Conservation (phyloP, 2,113 vertebrate genomes). For the Cololabis saira region DNA sequence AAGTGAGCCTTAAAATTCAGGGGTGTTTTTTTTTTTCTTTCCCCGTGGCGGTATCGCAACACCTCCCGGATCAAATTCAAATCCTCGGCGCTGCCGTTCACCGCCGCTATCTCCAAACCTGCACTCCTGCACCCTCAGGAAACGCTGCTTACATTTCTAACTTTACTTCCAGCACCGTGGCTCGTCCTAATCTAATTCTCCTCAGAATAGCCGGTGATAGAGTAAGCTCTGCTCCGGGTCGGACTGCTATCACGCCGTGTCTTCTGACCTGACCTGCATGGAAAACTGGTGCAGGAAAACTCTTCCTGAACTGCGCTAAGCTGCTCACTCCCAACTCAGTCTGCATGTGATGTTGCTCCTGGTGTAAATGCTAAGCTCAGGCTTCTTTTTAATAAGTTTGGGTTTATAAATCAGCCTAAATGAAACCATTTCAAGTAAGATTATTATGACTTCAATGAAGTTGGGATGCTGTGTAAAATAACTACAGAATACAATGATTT, state of each 20-base stretch:
- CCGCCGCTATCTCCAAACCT: neutral
- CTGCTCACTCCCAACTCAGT: neutral
- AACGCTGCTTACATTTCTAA: neutral
- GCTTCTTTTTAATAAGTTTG: neutral
- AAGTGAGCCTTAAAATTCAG: slow-evolving; percentile 32
- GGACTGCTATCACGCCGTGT: slow-evolving; percentile 14
- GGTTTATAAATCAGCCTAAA: too few relatives aligned
- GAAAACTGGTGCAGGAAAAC: slow-evolving; percentile 22
- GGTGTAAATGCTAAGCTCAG: neutral
- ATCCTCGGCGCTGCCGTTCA: slow-evolving; percentile 23
- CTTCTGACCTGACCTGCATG: neutral
- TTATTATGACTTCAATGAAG: too few relatives aligned
- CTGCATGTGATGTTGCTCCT: slow-evolving; percentile 3
- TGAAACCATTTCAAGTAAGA: too few relatives aligned
- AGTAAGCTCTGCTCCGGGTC: slow-evolving; percentile 20
- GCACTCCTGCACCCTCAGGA: neutral
- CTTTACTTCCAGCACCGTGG: neutral
- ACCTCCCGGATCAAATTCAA: slow-evolving; percentile 20
- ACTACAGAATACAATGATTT: too few relatives aligned
- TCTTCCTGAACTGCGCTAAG: neutral
- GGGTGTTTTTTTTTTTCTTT: slow-evolving; percentile 24
- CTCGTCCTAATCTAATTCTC: neutral
- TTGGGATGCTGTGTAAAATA: too few relatives aligned
- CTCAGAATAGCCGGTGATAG: slow-evolving; percentile 30
- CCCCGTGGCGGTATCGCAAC: slow-evolving; percentile 3